Conservation (phyloP, 2,888 invertebrate species). For the Lasioglossum oenotherae region DNA sequence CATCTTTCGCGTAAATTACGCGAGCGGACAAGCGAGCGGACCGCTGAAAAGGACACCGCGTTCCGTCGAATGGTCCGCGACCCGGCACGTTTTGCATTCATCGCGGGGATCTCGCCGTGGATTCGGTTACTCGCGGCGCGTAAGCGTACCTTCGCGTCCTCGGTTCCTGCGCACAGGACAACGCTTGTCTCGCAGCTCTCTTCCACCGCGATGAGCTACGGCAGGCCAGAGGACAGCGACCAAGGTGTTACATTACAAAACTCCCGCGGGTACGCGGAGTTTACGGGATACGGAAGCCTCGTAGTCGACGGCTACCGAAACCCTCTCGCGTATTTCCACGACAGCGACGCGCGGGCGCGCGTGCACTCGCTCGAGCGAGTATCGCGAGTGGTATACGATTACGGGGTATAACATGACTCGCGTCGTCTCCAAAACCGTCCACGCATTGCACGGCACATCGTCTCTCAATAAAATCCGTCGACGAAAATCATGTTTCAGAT, state of each 20-base stretch:
- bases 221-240: slow-evolving; percentile 43
- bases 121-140: slow-evolving; percentile 63
- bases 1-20: slow-evolving; percentile 12
- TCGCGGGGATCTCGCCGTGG: slow-evolving; percentile 59
- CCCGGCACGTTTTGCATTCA: slow-evolving; percentile 55
- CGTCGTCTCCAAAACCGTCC: slow-evolving; percentile 35
- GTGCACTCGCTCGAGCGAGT: slow-evolving; percentile 1
- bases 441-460: slow-evolving; percentile 33
- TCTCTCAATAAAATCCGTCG: neutral
- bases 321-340: slow-evolving; percentile 64
- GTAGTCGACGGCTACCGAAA: slow-evolving; percentile 71
- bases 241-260: slow-evolving; percentile 72
- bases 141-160: slow-evolving; percentile 19
- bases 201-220: slow-evolving; percentile 54
- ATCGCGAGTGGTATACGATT: slow-evolving; percentile 65
- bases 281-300: slow-evolving; percentile 73
- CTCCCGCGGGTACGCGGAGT: slow-evolving; percentile 57
- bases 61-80: slow-evolving; percentile 37
- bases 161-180: slow-evolving; percentile 58
- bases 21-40: slow-evolving; percentile 5
- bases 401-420: slow-evolving; percentile 65
- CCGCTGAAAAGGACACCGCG: slow-evolving; percentile 51
- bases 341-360: neutral
- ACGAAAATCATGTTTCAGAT: neutral
- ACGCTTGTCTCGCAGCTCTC: slow-evolving; percentile 37